These are phyloP conservation scores for Ips typographus DNA, from an alignment of 1,140 invertebrate genomes.

Conservation along the genomic window DNA sequence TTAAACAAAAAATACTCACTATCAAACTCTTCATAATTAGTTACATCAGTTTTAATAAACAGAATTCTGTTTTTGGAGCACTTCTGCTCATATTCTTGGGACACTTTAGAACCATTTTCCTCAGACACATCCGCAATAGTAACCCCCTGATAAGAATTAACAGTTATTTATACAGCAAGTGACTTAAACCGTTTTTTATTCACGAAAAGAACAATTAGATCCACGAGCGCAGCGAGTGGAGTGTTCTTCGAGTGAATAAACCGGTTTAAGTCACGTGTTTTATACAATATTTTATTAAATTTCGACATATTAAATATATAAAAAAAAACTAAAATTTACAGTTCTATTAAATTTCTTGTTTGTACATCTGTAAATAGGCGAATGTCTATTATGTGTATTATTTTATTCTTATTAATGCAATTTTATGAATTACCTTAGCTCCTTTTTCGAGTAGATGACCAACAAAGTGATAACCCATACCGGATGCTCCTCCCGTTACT, in stretches of 20 bases:
- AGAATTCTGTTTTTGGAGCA: conserved; percentile 39
- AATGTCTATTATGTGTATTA: too few relatives aligned
- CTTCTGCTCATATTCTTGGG: conserved; percentile 1
- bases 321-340: too few relatives aligned
- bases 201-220: background rate
- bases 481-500: conserved; percentile 72
- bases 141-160: background rate
- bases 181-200: background rate
- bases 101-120: background rate
- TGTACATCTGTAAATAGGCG: too few relatives aligned
- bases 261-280: too few relatives aligned
- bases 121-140: background rate
- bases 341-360: too few relatives aligned
- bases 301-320: too few relatives aligned
- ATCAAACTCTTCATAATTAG: conserved; percentile 39
- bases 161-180: background rate
- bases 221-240: too few relatives aligned
- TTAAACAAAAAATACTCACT: conserved; percentile 26
- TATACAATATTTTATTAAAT: too few relatives aligned
- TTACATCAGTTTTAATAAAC: conserved; percentile 41
- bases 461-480: conserved; percentile 67
- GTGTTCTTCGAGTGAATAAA: too few relatives aligned
- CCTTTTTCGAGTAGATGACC: conserved; percentile 68
- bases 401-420: too few relatives aligned
- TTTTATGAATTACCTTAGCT: conserved; percentile 59